phyloP scores from a whole-genome alignment of 2,888 invertebrate genomes.

The Ophioninae sp. region DNA sequence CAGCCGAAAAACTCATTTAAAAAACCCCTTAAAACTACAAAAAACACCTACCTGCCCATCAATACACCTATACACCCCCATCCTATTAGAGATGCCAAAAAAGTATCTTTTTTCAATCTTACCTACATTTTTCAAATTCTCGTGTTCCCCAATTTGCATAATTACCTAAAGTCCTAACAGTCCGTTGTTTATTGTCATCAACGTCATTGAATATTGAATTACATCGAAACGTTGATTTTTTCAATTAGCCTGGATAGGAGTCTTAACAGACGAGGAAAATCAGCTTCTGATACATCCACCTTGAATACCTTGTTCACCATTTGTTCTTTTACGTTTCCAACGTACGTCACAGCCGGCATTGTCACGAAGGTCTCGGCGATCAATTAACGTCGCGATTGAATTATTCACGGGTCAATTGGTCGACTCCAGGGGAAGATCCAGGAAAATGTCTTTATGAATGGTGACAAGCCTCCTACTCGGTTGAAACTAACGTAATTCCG shows the following conservation, averaged over 20 bases:
- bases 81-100: too few relatives aligned
- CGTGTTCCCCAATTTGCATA: too few relatives aligned
- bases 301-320: neutral
- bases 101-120: too few relatives aligned
- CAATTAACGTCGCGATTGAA: conserved; percentile 8
- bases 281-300: neutral
- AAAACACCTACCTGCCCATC: too few relatives aligned
- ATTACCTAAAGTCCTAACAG: too few relatives aligned
- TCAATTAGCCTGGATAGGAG: conserved; percentile 30
- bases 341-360: neutral
- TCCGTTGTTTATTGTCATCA: conserved; percentile 36
- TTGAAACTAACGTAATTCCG: conserved; percentile 28
- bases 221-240: conserved; percentile 42
- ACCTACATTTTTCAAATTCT: too few relatives aligned
- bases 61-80: too few relatives aligned
- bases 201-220: conserved; percentile 10
- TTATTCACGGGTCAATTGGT: conserved; percentile 35
- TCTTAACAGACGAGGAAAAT: conserved; percentile 32
- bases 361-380: neutral
- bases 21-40: too few relatives aligned
- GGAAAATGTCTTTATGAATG: conserved; percentile 27
- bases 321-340: neutral
- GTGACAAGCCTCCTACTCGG: neutral
- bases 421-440: neutral
- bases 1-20: too few relatives aligned